Evolutionary conservation across 2,113 vertebrate genomes (phyloP).

Genomic region (Tapirus terrestris): DNA sequence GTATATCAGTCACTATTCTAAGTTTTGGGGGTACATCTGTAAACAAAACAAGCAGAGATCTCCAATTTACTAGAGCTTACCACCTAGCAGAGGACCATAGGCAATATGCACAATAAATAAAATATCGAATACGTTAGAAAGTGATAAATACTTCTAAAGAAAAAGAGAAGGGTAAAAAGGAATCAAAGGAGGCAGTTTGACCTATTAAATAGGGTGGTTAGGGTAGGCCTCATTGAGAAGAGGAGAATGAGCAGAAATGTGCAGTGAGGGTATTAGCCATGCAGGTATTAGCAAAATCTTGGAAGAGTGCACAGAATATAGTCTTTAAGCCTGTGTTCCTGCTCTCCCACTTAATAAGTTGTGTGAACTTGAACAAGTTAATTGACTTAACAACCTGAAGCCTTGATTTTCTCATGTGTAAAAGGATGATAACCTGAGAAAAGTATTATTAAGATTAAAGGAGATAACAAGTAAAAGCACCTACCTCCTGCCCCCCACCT

Average conservation of each 20-base stretch:
- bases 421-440: constrained; percentile 36
- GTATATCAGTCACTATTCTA: neutral
- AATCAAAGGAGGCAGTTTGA: neutral
- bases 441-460: constrained; percentile 61
- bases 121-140: neutral
- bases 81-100: neutral
- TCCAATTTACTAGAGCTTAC: neutral
- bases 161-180: neutral
- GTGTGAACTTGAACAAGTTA: constrained; percentile 50
- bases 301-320: neutral
- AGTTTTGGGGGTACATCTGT: neutral
- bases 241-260: neutral
- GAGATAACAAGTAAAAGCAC: constrained; percentile 26
- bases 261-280: neutral
- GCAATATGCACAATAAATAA: neutral
- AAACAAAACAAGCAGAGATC: neutral
- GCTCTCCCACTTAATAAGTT: constrained; percentile 12
- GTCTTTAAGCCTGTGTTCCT: constrained; percentile 35
- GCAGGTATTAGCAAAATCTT: neutral
- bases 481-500: neutral
- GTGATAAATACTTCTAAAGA: neutral
- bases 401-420: constrained; percentile 39
- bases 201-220: neutral
- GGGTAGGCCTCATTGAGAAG: neutral
- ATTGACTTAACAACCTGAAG: constrained; percentile 52